Percentiles rank a stretch among this genome's conserved stretches.
These are phyloP conservation scores for Mergus octosetaceus DNA, from an alignment of 2,797 vertebrate species.

Conservation along the genomic window DNA sequence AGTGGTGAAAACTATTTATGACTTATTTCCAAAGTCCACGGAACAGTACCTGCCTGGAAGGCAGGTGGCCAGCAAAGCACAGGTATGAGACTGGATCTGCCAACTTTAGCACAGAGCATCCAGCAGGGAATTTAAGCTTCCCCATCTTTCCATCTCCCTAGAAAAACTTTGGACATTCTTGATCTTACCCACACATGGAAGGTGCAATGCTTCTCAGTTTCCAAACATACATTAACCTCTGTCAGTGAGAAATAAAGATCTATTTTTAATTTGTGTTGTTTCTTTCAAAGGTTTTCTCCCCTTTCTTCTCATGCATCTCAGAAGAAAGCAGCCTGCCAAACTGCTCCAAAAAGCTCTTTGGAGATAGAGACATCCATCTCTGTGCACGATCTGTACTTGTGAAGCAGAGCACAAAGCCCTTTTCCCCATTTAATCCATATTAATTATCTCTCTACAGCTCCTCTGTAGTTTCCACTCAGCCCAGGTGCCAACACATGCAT, in stretches of 20 bases:
- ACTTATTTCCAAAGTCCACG: not conserved
- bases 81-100: not conserved
- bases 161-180: not conserved
- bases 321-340: constrained; percentile 41
- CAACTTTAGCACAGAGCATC: not conserved
- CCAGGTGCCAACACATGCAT: not conserved
- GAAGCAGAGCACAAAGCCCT: constrained; percentile 54
- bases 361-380: constrained; percentile 48
- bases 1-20: not conserved
- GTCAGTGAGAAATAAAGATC: constrained; percentile 9
- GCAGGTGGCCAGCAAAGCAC: not conserved
- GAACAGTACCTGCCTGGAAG: not conserved
- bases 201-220: not conserved
- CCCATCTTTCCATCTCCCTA: not conserved
- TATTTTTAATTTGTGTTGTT: constrained; percentile 29
- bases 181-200: not conserved
- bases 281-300: not conserved
- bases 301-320: not conserved
- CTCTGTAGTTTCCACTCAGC: not conserved
- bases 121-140: not conserved
- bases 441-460: constrained; percentile 52
- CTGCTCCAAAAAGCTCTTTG: constrained; percentile 42
- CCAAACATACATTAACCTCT: not conserved
- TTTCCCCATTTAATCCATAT: constrained; percentile 56
- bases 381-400: constrained; percentile 52